Conservation (phyloP, 2,797 vertebrate genomes). For the Tinamus major region DNA sequence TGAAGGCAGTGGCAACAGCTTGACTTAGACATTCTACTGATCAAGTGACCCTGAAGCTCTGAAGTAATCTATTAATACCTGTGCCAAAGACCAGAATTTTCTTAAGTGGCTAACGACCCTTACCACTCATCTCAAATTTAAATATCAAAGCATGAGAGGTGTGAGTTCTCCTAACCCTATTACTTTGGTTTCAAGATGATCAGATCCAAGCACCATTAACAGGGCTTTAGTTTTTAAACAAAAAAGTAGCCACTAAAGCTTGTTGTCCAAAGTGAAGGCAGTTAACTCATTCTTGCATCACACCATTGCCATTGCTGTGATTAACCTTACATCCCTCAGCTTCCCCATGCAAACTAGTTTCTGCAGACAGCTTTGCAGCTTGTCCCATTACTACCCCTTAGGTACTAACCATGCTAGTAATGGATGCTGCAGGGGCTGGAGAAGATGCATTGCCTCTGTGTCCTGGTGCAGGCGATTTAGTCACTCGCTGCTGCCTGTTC, state of each 20-base stretch:
- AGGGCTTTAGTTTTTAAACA: not conserved
- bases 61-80: not conserved
- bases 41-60: not conserved
- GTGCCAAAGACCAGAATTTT: not conserved
- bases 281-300: not conserved
- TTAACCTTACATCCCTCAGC: not conserved
- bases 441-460: constrained; percentile 88
- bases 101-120: not conserved
- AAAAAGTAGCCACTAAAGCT: not conserved
- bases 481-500: constrained; percentile 86
- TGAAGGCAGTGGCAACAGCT: not conserved
- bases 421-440: constrained; percentile 85
- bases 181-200: not conserved
- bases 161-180: not conserved
- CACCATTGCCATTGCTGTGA: fast-evolving
- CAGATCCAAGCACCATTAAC: not conserved
- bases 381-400: not conserved
- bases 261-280: not conserved
- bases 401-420: constrained; percentile 94
- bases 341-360: not conserved
- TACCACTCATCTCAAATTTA: not conserved
- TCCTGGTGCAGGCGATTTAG: constrained; percentile 89
- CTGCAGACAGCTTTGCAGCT: not conserved
- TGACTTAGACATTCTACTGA: not conserved
- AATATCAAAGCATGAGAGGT: not conserved